Evolutionary conservation across 2,888 invertebrate species (phyloP).

Genomic region (Tetrapedia diversipes): DNA sequence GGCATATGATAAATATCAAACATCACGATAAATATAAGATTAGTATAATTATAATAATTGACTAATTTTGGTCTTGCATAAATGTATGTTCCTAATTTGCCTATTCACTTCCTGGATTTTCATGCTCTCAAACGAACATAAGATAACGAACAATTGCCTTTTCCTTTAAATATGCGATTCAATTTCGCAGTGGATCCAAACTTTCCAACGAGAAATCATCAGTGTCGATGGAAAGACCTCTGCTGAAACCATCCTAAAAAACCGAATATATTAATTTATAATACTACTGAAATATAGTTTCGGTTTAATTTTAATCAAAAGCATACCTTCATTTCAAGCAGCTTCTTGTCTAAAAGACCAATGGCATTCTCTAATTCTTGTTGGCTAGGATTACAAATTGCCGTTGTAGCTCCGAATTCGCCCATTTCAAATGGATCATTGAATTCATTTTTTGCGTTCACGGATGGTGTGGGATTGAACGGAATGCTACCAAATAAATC

Average conservation of each 20-base stretch:
- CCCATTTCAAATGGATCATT: constrained; percentile 94
- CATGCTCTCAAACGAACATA: constrained; percentile 47
- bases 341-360: constrained; percentile 91
- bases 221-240: constrained; percentile 93
- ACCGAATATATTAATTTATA: constrained; percentile 56
- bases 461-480: constrained; percentile 85
- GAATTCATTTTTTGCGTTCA: constrained; percentile 80
- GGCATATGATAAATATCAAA: constrained; percentile 66
- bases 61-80: constrained; percentile 80
- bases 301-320: neutral
- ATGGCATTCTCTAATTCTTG: constrained; percentile 89
- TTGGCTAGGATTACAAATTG: constrained; percentile 83
- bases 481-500: constrained; percentile 93
- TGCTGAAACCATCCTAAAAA: constrained; percentile 93
- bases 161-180: constrained; percentile 51
- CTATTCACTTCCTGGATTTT: constrained; percentile 60
- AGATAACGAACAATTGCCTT: constrained; percentile 37
- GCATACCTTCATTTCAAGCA: constrained; percentile 93
- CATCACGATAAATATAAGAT: constrained; percentile 70
- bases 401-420: constrained; percentile 85
- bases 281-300: neutral
- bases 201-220: constrained; percentile 98
- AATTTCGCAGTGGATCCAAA: constrained; percentile 94
- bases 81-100: constrained; percentile 63
- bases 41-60: constrained; percentile 73